Conservation (phyloP, 92 coral and sea anemone species). For the Chrysogorgia sp. region DNA sequence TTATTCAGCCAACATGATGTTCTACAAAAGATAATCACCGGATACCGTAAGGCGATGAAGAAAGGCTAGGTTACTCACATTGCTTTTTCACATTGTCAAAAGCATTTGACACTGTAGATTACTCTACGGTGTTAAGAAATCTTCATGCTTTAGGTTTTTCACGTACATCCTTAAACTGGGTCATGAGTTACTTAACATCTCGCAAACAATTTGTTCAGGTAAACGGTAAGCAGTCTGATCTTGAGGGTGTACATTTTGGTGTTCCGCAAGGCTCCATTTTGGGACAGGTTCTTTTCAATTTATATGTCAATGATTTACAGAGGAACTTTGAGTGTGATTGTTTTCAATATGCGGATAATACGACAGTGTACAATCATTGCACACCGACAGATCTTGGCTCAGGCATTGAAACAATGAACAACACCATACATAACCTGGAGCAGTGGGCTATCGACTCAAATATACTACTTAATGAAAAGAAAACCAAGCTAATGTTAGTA, state of each 20-base stretch:
- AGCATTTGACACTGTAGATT: no score
- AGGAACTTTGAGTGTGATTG: background rate
- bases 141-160: no score
- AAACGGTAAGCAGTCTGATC: background rate
- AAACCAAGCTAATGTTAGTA: background rate
- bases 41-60: no score
- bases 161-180: no score
- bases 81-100: no score
- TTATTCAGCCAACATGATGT: no score
- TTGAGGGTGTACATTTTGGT: background rate
- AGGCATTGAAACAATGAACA: background rate
- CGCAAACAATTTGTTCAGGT: no score
- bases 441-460: constrained; percentile 1
- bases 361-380: background rate
- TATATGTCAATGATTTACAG: background rate
- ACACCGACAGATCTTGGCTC: background rate
- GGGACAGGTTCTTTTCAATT: background rate
- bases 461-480: background rate
- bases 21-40: no score
- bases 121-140: no score
- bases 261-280: background rate
- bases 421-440: background rate
- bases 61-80: no score
- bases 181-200: no score
- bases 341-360: background rate